These are phyloP conservation scores for Galemys pyrenaicus DNA, from an alignment of 2,113 vertebrate species.

Conservation along the genomic window DNA sequence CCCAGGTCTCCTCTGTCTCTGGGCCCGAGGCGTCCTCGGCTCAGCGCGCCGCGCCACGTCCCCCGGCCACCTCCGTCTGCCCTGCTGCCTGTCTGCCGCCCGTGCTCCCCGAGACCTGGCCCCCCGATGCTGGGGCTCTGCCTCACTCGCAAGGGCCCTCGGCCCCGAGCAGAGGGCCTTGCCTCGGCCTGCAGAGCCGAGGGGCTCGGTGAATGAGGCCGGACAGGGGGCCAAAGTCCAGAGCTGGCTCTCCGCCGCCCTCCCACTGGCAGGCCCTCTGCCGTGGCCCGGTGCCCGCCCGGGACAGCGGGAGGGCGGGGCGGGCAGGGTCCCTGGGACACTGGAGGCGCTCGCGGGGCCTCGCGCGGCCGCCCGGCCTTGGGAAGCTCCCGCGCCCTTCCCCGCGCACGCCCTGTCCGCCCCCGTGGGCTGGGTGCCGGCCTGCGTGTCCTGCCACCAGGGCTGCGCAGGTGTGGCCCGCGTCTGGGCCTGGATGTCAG, in stretches of 20 bases:
- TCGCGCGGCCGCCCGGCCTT: not conserved
- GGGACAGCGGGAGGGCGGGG: not conserved
- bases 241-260: not conserved
- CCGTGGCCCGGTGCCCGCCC: not conserved
- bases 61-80: not conserved
- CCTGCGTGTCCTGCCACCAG: fast-evolving
- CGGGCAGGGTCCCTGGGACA: not conserved
- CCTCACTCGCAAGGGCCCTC: not conserved
- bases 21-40: not conserved
- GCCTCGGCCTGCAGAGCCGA: constrained; percentile 28
- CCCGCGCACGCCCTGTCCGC: not conserved
- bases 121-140: not conserved
- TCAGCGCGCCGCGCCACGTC: not conserved
- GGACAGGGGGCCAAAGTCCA: constrained; percentile 60
- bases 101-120: not conserved
- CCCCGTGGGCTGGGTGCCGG: too few relatives aligned
- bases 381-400: not conserved
- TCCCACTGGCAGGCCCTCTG: not conserved
- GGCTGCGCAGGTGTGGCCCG: not conserved
- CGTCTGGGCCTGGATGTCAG: not conserved
- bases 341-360: not conserved
- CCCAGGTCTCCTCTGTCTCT: too few relatives aligned
- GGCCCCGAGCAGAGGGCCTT: not conserved
- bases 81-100: not conserved
- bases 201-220: not conserved